Evolutionary conservation across 2,113 vertebrate species (phyloP).

Genomic region (Chionomys nivalis): DNA sequence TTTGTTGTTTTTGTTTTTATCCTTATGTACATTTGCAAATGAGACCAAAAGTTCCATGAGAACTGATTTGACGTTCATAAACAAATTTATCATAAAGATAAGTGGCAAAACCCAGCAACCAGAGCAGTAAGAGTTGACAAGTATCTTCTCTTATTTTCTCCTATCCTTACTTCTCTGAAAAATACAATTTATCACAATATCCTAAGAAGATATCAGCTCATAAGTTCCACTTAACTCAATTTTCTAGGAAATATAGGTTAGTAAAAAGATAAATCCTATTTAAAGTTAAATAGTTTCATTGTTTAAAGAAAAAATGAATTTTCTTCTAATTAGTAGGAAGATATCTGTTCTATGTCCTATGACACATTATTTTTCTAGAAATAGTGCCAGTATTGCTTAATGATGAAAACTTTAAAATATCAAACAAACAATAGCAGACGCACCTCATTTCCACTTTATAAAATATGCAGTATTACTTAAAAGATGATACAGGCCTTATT

Average conservation of each 20-base stretch:
- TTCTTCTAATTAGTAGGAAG: not conserved
- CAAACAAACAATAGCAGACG: not conserved
- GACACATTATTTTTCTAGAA: not conserved
- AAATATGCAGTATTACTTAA: slow-evolving; percentile 33
- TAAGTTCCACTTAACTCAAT: not conserved
- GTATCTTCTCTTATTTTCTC: not conserved
- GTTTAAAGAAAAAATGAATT: slow-evolving; percentile 21
- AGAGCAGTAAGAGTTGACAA: not conserved
- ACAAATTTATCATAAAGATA: not conserved
- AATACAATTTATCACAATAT: not conserved
- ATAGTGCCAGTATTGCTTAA: not conserved
- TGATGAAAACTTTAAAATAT: not conserved
- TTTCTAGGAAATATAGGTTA: not conserved
- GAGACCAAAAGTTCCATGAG: not conserved
- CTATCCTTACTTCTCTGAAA: slow-evolving; percentile 12
- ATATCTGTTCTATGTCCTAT: not conserved
- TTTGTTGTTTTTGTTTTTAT: no score
- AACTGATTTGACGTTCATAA: not conserved
- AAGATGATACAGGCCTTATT: not conserved
- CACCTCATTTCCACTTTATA: slow-evolving; percentile 11
- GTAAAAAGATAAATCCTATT: slow-evolving; percentile 11
- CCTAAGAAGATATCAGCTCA: not conserved
- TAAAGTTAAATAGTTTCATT: not conserved
- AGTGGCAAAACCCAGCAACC: not conserved
- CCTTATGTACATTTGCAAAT: not conserved